Evolutionary conservation across 2,113 vertebrate species (phyloP).

Genomic region (Cathartes aura): DNA sequence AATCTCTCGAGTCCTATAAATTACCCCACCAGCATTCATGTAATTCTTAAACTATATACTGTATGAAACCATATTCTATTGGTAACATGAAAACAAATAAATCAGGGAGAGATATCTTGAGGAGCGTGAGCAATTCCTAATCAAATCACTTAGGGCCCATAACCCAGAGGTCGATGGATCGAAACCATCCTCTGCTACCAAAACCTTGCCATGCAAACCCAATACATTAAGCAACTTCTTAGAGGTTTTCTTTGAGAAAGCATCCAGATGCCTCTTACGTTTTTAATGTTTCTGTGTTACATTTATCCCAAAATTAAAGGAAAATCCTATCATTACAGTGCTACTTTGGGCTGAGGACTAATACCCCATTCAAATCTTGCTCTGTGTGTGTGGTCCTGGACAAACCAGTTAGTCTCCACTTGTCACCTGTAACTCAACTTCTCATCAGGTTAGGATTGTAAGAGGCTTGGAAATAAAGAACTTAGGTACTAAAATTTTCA

Average conservation of each 20-base stretch:
- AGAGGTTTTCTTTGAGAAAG: background rate
- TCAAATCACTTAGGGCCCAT: background rate
- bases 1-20: background rate
- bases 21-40: background rate
- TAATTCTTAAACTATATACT: background rate
- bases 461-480: background rate
- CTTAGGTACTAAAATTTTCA: background rate
- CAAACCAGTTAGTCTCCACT: background rate
- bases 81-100: background rate
- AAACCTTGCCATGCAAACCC: too few species aligned
- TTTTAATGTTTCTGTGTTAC: background rate
- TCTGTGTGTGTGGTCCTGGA: background rate
- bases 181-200: conserved; percentile 22
- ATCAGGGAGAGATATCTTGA: background rate
- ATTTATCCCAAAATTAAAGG: background rate
- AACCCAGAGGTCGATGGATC: conserved; percentile 3
- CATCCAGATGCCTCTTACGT: background rate
- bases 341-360: background rate
- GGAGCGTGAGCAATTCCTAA: background rate
- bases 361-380: background rate
- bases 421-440: background rate
- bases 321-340: background rate
- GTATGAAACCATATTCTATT: background rate
- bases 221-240: background rate
- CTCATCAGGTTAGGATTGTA: background rate